Percentiles rank a stretch among this genome's conserved stretches.
Evolutionary conservation across 2,888 invertebrate genomes (phyloP).

Genomic region (Rotaria macrura): DNA sequence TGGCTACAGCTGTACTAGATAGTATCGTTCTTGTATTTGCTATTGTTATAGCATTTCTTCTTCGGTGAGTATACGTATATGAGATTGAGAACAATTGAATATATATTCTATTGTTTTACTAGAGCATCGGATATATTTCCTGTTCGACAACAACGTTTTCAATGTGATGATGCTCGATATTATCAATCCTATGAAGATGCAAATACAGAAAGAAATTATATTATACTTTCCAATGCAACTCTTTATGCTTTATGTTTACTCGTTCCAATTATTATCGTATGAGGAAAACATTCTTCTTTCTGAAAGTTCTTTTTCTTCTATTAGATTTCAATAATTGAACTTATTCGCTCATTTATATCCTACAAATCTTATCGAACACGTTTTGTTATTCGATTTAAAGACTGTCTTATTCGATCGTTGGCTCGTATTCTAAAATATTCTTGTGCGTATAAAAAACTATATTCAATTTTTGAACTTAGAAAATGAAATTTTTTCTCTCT

Average conservation of each 20-base stretch:
- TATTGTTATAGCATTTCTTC: conserved; percentile 2
- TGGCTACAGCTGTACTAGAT: background rate
- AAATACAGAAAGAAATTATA: conserved; percentile 9
- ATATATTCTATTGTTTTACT: background rate
- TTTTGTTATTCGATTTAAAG: conserved; percentile 9
- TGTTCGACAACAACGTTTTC: conserved; percentile 19
- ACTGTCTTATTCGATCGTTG: background rate
- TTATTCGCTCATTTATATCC: background rate
- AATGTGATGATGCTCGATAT: conserved; percentile 18
- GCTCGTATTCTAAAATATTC: background rate
- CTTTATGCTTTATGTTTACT: background rate
- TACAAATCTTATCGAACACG: background rate
- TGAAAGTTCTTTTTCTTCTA: background rate
- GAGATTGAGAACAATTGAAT: too few species aligned
- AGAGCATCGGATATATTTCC: conserved; percentile 20
- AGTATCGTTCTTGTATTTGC: conserved; percentile 18
- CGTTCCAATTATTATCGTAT: background rate
- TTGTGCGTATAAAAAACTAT: background rate
- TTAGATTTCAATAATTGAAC: conserved; percentile 2
- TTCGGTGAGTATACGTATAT: background rate
- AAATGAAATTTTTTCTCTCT: background rate
- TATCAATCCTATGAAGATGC: conserved; percentile 18
- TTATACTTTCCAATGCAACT: background rate
- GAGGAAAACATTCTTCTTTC: background rate
- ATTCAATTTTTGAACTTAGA: background rate